Conservation (phyloP, 2,797 vertebrate species). For the Enteromius unitaeniatus region DNA sequence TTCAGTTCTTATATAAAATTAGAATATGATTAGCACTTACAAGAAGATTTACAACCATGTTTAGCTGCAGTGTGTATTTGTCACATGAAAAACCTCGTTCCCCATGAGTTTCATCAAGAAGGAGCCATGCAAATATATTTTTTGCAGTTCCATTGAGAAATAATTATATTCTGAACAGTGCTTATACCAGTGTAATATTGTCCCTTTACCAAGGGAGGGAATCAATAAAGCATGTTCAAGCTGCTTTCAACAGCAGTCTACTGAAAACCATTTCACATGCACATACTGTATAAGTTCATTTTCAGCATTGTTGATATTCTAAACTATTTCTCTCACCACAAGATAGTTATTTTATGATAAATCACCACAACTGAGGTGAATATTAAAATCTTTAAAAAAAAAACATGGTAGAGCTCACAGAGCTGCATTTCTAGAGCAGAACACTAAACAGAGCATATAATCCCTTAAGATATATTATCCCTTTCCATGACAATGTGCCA, state of each 20-base stretch:
- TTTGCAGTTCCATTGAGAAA: background rate
- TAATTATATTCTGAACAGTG: constrained; percentile 9
- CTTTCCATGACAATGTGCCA: background rate
- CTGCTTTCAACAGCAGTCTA: constrained; percentile 6
- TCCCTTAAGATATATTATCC: constrained; percentile 10
- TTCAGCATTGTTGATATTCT: constrained; percentile 20
- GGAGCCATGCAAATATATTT: background rate
- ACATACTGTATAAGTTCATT: background rate
- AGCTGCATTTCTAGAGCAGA: constrained; percentile 21
- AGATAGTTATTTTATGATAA: constrained; percentile 1
- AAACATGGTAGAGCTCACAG: background rate
- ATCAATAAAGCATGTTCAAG: constrained; percentile 1
- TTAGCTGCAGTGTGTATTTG: background rate
- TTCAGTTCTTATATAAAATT: background rate
- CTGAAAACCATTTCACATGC: constrained; percentile 10
- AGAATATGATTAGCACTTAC: background rate
- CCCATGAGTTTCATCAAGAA: background rate
- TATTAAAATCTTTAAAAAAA: background rate
- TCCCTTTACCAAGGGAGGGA: constrained; percentile 6
- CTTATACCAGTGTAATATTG: constrained; percentile 6
- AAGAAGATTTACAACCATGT: background rate
- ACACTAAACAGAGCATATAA: constrained; percentile 20
- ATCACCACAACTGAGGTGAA: background rate
- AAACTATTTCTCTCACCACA: constrained; percentile 15
- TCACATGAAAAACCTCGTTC: background rate